A percentile compares a stretch with the other conserved stretches of the same genome.
Evolutionary conservation across 2,113 vertebrate species (phyloP).

Genomic region (Acrocephalus kingi): DNA sequence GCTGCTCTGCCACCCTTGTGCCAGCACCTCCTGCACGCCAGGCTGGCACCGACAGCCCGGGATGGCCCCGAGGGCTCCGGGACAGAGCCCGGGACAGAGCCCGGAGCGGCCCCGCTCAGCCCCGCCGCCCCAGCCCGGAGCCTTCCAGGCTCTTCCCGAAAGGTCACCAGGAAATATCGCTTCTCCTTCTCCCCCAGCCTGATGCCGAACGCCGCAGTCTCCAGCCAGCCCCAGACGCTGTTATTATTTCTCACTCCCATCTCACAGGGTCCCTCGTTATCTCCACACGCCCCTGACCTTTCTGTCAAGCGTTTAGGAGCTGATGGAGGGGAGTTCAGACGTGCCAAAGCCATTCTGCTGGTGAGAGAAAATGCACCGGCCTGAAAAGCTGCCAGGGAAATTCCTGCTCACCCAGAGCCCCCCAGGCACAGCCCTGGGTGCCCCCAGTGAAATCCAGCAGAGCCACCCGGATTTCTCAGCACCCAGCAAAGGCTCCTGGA

Average conservation of each 20-base stretch:
- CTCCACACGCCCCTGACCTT: neutral
- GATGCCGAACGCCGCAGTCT: neutral
- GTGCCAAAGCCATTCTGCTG: neutral
- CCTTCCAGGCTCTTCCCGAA: neutral
- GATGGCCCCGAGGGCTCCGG: neutral
- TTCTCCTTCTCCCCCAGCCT: neutral
- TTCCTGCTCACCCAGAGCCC: neutral
- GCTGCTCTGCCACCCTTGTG: neutral
- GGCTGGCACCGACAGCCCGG: neutral
- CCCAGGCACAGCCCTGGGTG: neutral
- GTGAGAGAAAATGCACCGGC: neutral
- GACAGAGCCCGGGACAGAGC: neutral
- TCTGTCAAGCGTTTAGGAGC: constrained; percentile 6
- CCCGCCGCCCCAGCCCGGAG: neutral
- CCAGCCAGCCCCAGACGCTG: neutral
- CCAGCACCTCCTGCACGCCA: accelerated
- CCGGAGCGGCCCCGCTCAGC: neutral
- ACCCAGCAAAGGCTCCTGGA: neutral
- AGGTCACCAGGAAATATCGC: constrained; percentile 51
- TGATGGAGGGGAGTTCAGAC: constrained; percentile 14
- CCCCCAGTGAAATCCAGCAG: neutral
- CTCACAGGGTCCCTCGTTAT: constrained; percentile 19
- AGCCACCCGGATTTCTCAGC: neutral
- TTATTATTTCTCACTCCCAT: neutral
- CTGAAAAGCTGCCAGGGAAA: neutral